Conservation (phyloP, 2,888 invertebrate genomes). For the Sepiola atlantica region DNA sequence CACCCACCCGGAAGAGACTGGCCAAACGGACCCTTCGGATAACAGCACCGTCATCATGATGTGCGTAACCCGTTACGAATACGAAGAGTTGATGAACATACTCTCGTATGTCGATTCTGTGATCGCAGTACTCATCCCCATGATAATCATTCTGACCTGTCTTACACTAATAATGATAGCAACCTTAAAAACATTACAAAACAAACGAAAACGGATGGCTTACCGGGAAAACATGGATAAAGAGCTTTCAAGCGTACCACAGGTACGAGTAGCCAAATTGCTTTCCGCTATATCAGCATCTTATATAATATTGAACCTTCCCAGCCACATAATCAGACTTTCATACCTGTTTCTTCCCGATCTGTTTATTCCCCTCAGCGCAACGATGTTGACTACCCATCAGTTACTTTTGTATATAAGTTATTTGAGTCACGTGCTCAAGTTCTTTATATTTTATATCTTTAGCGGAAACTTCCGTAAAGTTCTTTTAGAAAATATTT, state of each 20-base stretch:
- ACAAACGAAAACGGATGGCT: slow-evolving; percentile 54
- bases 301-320: slow-evolving; percentile 55
- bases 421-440: slow-evolving; percentile 57
- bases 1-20: not conserved
- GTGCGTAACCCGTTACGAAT: slow-evolving; percentile 48
- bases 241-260: slow-evolving; percentile 51
- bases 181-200: slow-evolving; percentile 54
- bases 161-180: slow-evolving; percentile 55
- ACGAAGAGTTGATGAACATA: slow-evolving; percentile 46
- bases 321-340: slow-evolving; percentile 59
- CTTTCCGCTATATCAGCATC: slow-evolving; percentile 56
- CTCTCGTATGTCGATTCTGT: slow-evolving; percentile 57
- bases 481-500: not conserved
- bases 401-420: slow-evolving; percentile 57
- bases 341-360: slow-evolving; percentile 51
- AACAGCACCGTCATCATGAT: no score
- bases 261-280: slow-evolving; percentile 61
- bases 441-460: slow-evolving; percentile 57
- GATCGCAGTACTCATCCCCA: slow-evolving; percentile 55
- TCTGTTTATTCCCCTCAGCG: slow-evolving; percentile 46
- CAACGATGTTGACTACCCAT: slow-evolving; percentile 50
- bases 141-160: slow-evolving; percentile 54
- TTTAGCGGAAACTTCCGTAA: slow-evolving; percentile 60
- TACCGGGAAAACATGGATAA: slow-evolving; percentile 50
- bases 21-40: not conserved